Evolutionary conservation across 2,113 vertebrate species (phyloP).

Genomic region (Cebidichthys violaceus): DNA sequence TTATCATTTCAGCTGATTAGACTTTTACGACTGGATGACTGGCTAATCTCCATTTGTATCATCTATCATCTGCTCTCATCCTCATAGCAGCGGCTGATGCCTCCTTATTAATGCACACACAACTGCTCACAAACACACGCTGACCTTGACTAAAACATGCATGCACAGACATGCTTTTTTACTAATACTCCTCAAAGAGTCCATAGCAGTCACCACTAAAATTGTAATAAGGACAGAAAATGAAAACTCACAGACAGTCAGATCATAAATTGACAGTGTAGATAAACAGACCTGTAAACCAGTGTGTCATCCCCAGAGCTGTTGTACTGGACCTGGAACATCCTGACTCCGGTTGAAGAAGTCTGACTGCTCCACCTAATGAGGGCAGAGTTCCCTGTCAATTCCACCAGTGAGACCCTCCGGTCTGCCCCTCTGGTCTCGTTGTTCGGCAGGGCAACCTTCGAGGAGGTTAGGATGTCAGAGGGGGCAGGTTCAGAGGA

Average conservation of each 20-base stretch:
- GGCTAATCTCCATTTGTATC: constrained; percentile 51
- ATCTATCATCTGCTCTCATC: constrained; percentile 60
- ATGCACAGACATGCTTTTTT: background rate
- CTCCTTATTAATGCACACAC: constrained; percentile 37
- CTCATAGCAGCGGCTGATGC: constrained; percentile 40
- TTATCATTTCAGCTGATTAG: constrained; percentile 68
- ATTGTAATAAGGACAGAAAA: background rate
- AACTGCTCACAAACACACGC: constrained; percentile 8
- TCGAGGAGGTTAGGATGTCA: constrained; percentile 92
- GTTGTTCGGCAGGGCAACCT: constrained; percentile 75
- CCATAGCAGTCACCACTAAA: background rate
- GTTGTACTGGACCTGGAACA: constrained; percentile 98
- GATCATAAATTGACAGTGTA: background rate
- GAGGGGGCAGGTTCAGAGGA: constrained; percentile 84
- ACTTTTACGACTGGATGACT: constrained; percentile 46
- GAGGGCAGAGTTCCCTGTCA: constrained; percentile 92
- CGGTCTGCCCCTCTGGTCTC: constrained; percentile 82
- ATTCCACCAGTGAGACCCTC: constrained; percentile 87
- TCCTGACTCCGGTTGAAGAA: constrained; percentile 86
- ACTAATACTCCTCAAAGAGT: background rate
- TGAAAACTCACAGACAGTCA: background rate
- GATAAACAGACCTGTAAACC: constrained; percentile 90
- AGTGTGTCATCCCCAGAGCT: constrained; percentile 92
- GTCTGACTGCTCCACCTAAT: constrained; percentile 91
- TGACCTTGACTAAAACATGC: background rate